phyloP scores from a whole-genome alignment of 2,888 invertebrate genomes.

The Helleia helle region DNA sequence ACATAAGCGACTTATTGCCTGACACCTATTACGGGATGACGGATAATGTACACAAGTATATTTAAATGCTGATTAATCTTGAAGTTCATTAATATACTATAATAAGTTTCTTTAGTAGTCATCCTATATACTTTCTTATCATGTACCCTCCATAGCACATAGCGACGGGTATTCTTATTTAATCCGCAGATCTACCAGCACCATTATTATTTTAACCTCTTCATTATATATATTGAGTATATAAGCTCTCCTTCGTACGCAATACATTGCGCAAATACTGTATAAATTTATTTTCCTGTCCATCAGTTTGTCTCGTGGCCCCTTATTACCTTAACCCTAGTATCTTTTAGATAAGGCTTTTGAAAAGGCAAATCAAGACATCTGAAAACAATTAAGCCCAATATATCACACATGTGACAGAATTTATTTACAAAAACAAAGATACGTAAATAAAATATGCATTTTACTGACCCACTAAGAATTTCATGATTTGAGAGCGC shows the following conservation, averaged over 20 bases:
- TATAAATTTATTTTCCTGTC: conserved; percentile 17
- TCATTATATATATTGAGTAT: conserved; percentile 30
- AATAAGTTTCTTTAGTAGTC: neutral
- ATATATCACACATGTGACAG: neutral
- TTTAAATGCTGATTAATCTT: neutral
- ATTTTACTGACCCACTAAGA: neutral
- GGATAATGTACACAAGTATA: conserved; percentile 5
- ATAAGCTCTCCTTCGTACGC: conserved; percentile 24
- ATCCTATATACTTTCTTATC: conserved; percentile 28
- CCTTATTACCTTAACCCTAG: conserved; percentile 53
- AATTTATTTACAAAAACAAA: neutral
- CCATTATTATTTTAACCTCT: conserved; percentile 41
- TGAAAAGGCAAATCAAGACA: conserved; percentile 40
- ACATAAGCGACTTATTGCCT: conserved; percentile 5
- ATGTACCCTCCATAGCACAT: conserved; percentile 34
- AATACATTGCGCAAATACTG: conserved; percentile 15
- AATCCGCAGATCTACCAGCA: conserved; percentile 67
- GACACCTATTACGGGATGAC: conserved; percentile 4
- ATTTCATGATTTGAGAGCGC: conserved; percentile 35
- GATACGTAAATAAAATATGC: conserved; percentile 1
- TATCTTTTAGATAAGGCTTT: conserved; percentile 50
- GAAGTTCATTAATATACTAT: neutral
- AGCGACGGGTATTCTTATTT: conserved; percentile 32
- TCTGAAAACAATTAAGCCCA: neutral
- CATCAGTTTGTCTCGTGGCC: conserved; percentile 43